Base-by-base conservation (phyloP, 2,888 invertebrate species). In the Agriopis marginaria region DNA sequence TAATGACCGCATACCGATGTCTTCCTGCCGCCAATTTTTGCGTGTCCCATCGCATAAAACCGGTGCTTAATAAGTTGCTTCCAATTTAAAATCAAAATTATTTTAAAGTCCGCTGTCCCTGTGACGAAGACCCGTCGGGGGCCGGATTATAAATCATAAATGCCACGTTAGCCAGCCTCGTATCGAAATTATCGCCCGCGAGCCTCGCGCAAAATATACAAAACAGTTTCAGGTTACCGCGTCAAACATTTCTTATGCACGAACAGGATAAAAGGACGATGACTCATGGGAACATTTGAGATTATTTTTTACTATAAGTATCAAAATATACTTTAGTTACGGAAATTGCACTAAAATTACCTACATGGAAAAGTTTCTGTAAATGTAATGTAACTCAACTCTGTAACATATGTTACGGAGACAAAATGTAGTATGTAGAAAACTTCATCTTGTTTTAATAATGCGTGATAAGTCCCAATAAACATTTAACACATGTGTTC, bases 121-220 rank as follows among this genome's bases (percentile, higher is more conserved):
- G 86, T 83, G 86, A 86, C 86, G 89, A 86, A 83, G 88, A 88
- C 87, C 85, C 87, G 89, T 89, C 88, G 89, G 86, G 81, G 90
- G 85, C 89, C 86, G 87, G 91, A 90, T 91, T 92, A 92, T 93
- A 93, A 93, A 93, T 92, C 93, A 93, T 91, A 92, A 89, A 87
- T 89, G 92, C 91, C 93, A 90, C 88, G 90, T 91, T 89, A 89
- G 86, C 80, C 81, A 82, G 79, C 79, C 81, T 85, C 78, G 88
- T 86, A 90, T 89, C 89, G 84, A 91, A 93, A 92, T 93, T 91
- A 93, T 91, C 91, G 89, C 87, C 89, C 86, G 86, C 85, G 77
- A 89, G 86, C 85, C 80, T 77, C 81, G 83, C 86, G 87, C 89
- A 88, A 88, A 89, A 89, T 92, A 90, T 91, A 90, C 90, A 90